Evolutionary conservation across 2,797 vertebrate species (phyloP).

Genomic region (Labeo calbasu): DNA sequence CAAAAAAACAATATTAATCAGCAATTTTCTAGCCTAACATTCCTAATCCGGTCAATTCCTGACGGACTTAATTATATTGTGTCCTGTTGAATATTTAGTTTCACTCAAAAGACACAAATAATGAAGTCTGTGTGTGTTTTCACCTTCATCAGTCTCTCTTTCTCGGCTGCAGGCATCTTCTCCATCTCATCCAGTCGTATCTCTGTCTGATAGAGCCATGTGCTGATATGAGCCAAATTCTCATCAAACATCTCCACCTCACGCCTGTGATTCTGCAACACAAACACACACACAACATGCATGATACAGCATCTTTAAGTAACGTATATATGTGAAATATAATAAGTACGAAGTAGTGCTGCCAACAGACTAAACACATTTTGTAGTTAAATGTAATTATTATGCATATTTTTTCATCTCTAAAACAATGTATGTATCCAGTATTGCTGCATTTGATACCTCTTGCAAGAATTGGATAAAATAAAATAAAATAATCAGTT

Average conservation of each 20-base stretch:
- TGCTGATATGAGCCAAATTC: conserved; percentile 97
- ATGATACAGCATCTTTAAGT: not conserved
- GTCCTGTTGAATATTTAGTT: not conserved
- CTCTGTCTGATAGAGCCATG: conserved; percentile 98
- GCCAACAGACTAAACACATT: not conserved
- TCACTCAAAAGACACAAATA: not conserved
- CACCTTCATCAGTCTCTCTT: conserved; percentile 89
- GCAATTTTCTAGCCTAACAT: not conserved
- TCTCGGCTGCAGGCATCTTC: conserved; percentile 83
- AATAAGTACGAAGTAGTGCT: not conserved
- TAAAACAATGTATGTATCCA: not conserved
- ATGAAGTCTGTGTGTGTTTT: not conserved
- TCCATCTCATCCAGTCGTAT: conserved; percentile 93
- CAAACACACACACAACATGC: conserved; percentile 28
- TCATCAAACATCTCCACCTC: conserved; percentile 97
- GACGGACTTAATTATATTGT: not conserved
- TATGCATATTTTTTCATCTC: not conserved
- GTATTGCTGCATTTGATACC: not conserved
- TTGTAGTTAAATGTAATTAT: not conserved
- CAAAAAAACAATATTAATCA: not conserved
- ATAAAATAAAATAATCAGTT: not conserved
- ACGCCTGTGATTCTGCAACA: conserved; percentile 88
- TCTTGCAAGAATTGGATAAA: not conserved
- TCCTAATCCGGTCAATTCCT: not conserved
- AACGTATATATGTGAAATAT: not conserved